phyloP scores from a whole-genome alignment of 2,797 vertebrate genomes.

The Alectoris magna region DNA sequence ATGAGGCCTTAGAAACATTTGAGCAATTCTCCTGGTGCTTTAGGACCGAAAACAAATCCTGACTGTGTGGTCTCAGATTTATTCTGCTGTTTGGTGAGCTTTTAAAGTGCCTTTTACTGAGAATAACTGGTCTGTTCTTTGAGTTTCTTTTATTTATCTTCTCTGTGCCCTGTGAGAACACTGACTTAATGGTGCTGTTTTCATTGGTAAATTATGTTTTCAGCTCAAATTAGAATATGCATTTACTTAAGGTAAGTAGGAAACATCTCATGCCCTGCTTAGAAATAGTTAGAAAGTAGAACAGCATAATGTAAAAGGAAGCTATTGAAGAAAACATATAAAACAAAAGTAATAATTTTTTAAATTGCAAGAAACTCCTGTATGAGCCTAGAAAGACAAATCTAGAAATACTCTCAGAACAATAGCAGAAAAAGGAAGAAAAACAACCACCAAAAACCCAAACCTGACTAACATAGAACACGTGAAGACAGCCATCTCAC shows the following conservation, averaged over 20 bases:
- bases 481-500: neutral
- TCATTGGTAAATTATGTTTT: neutral
- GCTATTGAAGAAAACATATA: neutral
- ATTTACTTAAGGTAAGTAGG: neutral
- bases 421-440: neutral
- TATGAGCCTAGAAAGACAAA: neutral
- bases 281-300: constrained; percentile 11
- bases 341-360: constrained; percentile 35
- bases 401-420: neutral
- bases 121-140: neutral
- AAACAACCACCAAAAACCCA: too few species aligned
- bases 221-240: neutral
- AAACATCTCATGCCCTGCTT: neutral
- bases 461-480: neutral
- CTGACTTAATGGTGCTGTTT: neutral
- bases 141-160: neutral
- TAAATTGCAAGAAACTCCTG: constrained; percentile 28
- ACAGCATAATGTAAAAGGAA: neutral
- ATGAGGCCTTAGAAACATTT: neutral
- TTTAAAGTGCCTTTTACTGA: neutral
- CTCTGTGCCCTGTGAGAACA: neutral
- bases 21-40: neutral
- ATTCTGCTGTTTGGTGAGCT: neutral
- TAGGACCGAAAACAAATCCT: neutral
- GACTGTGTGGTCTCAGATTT: neutral